Conservation (phyloP, 92 coral and sea anemone genomes). For the Isaurus tuberculatus region DNA sequence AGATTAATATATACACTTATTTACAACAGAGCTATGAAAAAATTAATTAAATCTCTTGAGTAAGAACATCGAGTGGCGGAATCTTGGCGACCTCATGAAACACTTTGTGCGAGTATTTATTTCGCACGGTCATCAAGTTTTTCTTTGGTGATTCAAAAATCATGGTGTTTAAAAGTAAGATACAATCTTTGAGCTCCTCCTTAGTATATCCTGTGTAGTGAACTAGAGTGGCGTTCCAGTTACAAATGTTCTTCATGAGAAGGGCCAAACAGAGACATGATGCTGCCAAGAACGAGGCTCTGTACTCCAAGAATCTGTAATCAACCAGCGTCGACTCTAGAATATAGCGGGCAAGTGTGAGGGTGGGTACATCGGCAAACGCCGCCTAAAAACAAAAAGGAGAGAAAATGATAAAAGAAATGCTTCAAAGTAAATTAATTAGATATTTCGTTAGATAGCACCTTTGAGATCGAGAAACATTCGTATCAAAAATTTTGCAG, state of each 20-base stretch:
- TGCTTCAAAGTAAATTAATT: too few species aligned
- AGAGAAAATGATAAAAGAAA: too few species aligned
- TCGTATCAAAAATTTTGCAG: too few species aligned
- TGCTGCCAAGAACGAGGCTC: constrained; percentile 89
- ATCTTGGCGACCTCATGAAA: constrained; percentile 92
- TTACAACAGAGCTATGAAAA: neutral
- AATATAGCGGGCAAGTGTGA: constrained; percentile 95
- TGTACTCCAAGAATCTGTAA: constrained; percentile 73
- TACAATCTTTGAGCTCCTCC: constrained; percentile 78
- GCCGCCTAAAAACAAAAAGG: constrained; percentile 72
- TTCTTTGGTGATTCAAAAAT: constrained; percentile 89
- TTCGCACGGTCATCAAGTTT: constrained; percentile 87
- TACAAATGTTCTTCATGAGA: constrained; percentile 75
- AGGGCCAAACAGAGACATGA: constrained; percentile 87
- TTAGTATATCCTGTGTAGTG: constrained; percentile 87
- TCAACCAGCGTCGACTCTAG: constrained; percentile 89
- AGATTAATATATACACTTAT: neutral
- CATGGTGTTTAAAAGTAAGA: constrained; percentile 81
- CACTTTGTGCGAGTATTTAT: constrained; percentile 94
- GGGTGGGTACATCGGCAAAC: constrained; percentile 77
- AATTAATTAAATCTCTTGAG: constrained; percentile 58
- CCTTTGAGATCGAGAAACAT: too few species aligned
- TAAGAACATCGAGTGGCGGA: constrained; percentile 81
- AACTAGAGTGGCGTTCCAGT: constrained; percentile 90
- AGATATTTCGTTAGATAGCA: too few species aligned